Conservation (phyloP, 2,888 invertebrate species). For the Thymelicus acteon region DNA sequence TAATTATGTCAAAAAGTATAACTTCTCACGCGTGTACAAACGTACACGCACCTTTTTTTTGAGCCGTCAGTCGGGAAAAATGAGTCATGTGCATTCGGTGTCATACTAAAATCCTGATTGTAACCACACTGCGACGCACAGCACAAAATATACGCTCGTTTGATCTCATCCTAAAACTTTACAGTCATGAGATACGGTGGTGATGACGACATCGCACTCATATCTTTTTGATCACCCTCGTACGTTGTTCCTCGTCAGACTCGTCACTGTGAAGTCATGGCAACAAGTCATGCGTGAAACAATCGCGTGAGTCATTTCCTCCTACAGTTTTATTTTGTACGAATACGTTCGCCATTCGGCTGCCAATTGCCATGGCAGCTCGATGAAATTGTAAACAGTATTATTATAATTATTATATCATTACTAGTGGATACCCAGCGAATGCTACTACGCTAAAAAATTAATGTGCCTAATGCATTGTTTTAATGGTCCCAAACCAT, state of each 20-base stretch:
- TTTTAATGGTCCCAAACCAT: no score
- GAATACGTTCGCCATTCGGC: not conserved
- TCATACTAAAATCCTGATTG: no score
- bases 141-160: no score
- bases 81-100: no score
- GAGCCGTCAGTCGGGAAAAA: no score
- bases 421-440: no score
- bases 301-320: constrained; percentile 51
- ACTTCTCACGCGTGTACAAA: no score
- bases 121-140: not conserved
- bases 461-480: no score
- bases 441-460: no score
- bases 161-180: not conserved
- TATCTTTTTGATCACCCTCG: constrained; percentile 44
- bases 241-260: constrained; percentile 20
- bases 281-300: constrained; percentile 45
- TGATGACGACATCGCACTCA: constrained; percentile 8
- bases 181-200: not conserved
- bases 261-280: constrained; percentile 49
- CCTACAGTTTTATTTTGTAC: constrained; percentile 17
- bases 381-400: not conserved
- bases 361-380: constrained; percentile 4
- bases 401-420: no score
- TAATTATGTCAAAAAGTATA: no score
- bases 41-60: no score